Conservation (phyloP, 2,113 vertebrate genomes). For the Elanus axillaris region DNA sequence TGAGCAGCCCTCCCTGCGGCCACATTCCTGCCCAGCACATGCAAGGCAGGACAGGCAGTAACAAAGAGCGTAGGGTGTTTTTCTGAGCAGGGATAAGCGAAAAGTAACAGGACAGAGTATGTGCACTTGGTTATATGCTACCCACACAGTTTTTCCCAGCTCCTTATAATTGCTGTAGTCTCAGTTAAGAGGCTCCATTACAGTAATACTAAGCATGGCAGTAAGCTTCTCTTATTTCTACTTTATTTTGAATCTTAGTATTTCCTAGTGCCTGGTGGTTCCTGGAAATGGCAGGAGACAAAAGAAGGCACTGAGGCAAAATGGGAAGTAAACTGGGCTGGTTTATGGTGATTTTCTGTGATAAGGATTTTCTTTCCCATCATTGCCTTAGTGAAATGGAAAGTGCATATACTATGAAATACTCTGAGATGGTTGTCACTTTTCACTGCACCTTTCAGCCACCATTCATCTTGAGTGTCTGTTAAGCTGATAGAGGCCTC, state of each 20-base stretch:
- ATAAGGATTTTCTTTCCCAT: neutral
- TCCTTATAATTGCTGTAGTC: neutral
- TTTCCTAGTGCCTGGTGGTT: neutral
- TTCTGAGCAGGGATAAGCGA: neutral
- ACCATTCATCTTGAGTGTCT: neutral
- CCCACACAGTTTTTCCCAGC: neutral
- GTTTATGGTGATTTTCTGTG: neutral
- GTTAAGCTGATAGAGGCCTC: neutral
- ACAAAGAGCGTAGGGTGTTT: neutral
- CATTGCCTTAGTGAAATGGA: neutral
- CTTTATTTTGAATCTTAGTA: neutral
- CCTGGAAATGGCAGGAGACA: neutral
- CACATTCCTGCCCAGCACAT: neutral
- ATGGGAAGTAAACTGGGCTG: neutral
- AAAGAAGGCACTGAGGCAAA: neutral
- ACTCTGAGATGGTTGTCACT: neutral
- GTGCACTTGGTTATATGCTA: neutral
- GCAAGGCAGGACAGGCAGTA: neutral
- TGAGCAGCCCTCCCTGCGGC: neutral
- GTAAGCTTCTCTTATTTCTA: neutral
- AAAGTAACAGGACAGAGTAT: rapidly evolving
- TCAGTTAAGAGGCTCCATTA: neutral
- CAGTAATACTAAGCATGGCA: neutral
- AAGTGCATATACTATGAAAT: neutral
- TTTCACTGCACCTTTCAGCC: neutral